Evolutionary conservation across 2,888 invertebrate genomes (phyloP), one percentile per base, ranked within the genome.

Genomic region (Philonicus albiceps): DNA sequence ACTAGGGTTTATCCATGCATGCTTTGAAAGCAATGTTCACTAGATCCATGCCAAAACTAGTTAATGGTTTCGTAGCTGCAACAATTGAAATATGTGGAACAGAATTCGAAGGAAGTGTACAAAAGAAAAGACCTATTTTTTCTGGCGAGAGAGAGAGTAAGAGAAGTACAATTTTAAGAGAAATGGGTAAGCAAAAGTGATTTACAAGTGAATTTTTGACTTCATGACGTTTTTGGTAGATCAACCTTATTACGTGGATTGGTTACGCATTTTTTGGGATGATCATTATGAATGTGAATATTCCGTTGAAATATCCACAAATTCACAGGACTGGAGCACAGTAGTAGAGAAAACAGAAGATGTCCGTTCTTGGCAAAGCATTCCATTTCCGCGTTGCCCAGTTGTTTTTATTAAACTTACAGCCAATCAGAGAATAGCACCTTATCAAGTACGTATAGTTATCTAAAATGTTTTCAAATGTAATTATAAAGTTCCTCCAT

Each of bases 1-100:
- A 78, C 1, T 72, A 91, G 91, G 95, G 96, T 88, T 99, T 99
- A 92, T 98, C 99, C 93, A 95, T 98, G 86, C 98, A 99, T 22
- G 95, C 96, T 1, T 94, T 99, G 89, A 98, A 99, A 93, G 98
- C 98, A 87, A 94, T 95, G 93, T 98, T 96, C 92, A 96, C 96
- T 64, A 93, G 94, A 85, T 95, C 95, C 88, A 94, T 95, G 89
- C 96, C 97, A 89, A 94, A 95, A 90, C 93, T 98, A 89, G 92
- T 94, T 43, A 94, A 95, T 90, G 98, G 97, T 2, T 94, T 96
- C 90, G 93, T 96, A 91, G 95, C 96, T 90, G 99, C 99, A 13
- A 93, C 94, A 31, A 95, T 96, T 90, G 99, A 99, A 49, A 49
- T 49, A 49, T 49, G 5, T n/a, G 49, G 49, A 16, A 4, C n/a